Evolutionary conservation across 1,140 invertebrate species (phyloP), one percentile per base, ranked within the genome.

Genomic region (Drosophila simulans): DNA sequence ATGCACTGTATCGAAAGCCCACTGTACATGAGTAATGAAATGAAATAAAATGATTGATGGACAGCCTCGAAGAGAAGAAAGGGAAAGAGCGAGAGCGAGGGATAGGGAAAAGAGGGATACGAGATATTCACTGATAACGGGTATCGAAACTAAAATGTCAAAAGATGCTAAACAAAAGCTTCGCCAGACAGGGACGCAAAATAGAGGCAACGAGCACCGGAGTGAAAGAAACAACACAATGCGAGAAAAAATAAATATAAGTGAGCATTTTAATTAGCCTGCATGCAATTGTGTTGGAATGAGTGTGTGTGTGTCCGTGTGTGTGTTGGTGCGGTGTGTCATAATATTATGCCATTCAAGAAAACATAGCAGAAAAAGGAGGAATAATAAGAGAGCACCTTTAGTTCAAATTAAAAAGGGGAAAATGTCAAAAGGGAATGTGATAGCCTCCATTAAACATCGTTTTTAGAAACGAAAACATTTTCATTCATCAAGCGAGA

Each of bases 251-350:
- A 20, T 12, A 55, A 63, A 48, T 60, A 57, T 31, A 31, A 78
- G 55, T 39, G 55, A 70, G 40, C 55, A 62, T 70, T 85, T 85
- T 82, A 86, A 86, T 85, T 82, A 85, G 78, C 69, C 60, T 25
- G 17, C 31, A n/a, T 25, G 12, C 31, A n/a, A 13, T 22, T 39
- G 54, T 45, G 31, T 20, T 43, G 15, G 27, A 34, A 8, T 57
- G 12, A 39, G 17, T 34, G 13, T 39, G 52, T 62, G 27, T 31
- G 27, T 31, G 7, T 3, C 1, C 0, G 27, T 31, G 27, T 31
- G 7, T 31, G 31, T 31, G 27, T 31, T 31, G 7, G 31, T 31
- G 31, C 8, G 31, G 31, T 31, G 49, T 27, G 13, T 51, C 46
- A 70, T 34, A 66, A 75, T 55, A 71, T 73, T 69, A 80, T 73